These are phyloP conservation scores for Drosophila testacea DNA, from an alignment of 2,888 invertebrate genomes.

Conservation along the genomic window DNA sequence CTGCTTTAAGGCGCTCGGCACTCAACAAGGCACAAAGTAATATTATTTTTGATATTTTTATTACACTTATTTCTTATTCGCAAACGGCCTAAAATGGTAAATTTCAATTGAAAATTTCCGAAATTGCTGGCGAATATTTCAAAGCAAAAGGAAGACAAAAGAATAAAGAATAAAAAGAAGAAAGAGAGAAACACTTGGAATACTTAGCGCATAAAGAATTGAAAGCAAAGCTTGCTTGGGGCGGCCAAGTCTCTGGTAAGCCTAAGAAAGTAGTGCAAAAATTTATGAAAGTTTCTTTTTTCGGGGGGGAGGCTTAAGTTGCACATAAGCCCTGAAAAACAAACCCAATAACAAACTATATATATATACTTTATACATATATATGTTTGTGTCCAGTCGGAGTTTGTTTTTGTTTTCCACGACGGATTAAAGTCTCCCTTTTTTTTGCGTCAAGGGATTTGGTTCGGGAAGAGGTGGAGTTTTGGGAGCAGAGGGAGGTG, in stretches of 20 bases:
- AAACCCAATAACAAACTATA: conserved; percentile 56
- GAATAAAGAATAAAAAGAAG: neutral
- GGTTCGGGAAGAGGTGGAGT: neutral
- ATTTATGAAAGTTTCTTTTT: conserved; percentile 62
- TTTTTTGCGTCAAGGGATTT: conserved; percentile 60
- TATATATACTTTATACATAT: neutral
- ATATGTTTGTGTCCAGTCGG: conserved; percentile 39
- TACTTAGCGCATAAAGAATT: conserved; percentile 46
- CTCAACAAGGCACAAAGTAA: conserved; percentile 39
- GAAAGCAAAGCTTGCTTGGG: conserved; percentile 39
- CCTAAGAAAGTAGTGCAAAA: conserved; percentile 30
- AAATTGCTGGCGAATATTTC: conserved; percentile 42
- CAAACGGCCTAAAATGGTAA: conserved; percentile 39
- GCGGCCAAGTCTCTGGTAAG: conserved; percentile 21
- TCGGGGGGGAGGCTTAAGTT: conserved; percentile 48
- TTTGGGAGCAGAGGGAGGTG: neutral
- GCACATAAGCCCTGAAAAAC: conserved; percentile 74
- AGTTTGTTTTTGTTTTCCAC: conserved; percentile 44
- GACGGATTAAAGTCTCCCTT: conserved; percentile 61
- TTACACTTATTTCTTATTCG: conserved; percentile 4
- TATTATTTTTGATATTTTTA: conserved; percentile 48
- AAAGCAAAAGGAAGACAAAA: conserved; percentile 20
- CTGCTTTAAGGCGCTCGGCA: conserved; percentile 23
- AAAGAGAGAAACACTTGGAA: conserved; percentile 66
- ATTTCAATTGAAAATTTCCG: conserved; percentile 45